Evolutionary conservation across 2,888 invertebrate species (phyloP).

Genomic region (Drosophila limbata): DNA sequence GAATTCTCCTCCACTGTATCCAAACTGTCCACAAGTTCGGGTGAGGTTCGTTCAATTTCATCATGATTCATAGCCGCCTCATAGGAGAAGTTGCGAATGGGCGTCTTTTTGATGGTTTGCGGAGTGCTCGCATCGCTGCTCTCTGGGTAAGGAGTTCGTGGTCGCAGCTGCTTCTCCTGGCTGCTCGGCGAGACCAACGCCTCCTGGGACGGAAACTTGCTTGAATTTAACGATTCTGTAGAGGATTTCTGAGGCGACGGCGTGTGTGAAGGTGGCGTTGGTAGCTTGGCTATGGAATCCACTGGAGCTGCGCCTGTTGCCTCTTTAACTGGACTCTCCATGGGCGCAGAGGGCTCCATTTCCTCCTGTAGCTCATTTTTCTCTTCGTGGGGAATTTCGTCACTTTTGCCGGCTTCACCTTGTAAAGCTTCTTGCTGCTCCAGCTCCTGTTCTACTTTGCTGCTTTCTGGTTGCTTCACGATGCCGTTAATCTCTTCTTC

Average conservation of each 20-base stretch:
- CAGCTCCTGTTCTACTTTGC: constrained; percentile 2
- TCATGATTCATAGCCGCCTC: constrained; percentile 80
- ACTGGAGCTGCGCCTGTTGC: not conserved
- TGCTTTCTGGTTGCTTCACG: not conserved
- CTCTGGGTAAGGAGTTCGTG: constrained; percentile 83
- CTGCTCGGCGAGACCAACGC: constrained; percentile 39
- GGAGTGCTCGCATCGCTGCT: constrained; percentile 72
- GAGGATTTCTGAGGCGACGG: constrained; percentile 65
- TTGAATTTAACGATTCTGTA: constrained; percentile 66
- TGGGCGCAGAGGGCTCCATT: constrained; percentile 60
- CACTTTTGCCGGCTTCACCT: not conserved
- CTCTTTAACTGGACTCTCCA: constrained; percentile 35
- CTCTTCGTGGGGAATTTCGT: constrained; percentile 4
- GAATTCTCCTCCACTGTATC: constrained; percentile 72
- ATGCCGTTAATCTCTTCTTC: constrained; percentile 41
- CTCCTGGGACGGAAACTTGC: constrained; percentile 63
- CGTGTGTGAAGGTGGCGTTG: constrained; percentile 54
- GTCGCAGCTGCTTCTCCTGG: constrained; percentile 75
- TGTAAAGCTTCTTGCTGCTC: not conserved
- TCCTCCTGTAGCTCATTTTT: not conserved
- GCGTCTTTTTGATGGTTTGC: constrained; percentile 71
- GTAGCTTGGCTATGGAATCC: constrained; percentile 42
- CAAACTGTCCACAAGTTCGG: constrained; percentile 77
- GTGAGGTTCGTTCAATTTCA: constrained; percentile 75
- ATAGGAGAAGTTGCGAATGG: constrained; percentile 79